phyloP scores from a whole-genome alignment of 2,888 invertebrate species.

The Aromia moschata region DNA sequence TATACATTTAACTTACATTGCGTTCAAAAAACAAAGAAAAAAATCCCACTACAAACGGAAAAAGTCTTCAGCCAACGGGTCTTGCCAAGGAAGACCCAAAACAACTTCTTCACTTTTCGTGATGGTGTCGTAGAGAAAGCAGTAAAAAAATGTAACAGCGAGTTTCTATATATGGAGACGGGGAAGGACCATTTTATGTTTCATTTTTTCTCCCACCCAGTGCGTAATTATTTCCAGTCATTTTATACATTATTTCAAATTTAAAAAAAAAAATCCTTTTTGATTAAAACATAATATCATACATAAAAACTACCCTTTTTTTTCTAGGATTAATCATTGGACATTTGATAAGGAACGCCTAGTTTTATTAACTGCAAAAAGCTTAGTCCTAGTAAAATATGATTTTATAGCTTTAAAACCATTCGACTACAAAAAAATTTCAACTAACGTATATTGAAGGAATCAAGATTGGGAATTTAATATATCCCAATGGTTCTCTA shows the following conservation, averaged over 20 bases:
- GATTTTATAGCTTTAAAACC: slow-evolving; percentile 85
- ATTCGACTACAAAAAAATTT: slow-evolving; percentile 75
- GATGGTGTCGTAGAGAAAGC: slow-evolving; percentile 79
- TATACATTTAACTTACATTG: slow-evolving; percentile 50
- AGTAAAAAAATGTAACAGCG: slow-evolving; percentile 74
- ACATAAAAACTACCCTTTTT: not conserved
- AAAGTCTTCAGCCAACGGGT: slow-evolving; percentile 44
- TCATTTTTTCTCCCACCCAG: too few species aligned
- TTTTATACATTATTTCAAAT: not conserved
- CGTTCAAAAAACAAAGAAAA: slow-evolving; percentile 48
- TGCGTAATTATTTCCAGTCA: slow-evolving; percentile 62
- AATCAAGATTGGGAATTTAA: slow-evolving; percentile 78
- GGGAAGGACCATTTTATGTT: too few species aligned
- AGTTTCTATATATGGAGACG: slow-evolving; percentile 70
- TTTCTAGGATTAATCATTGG: slow-evolving; percentile 84
- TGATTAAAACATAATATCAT: not conserved
- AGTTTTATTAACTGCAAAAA: slow-evolving; percentile 76
- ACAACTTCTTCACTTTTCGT: slow-evolving; percentile 77
- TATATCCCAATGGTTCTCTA: slow-evolving; percentile 82
- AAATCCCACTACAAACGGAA: slow-evolving; percentile 39
- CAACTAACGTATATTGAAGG: slow-evolving; percentile 76
- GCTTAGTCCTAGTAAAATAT: slow-evolving; percentile 80
- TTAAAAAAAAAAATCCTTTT: not conserved
- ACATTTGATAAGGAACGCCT: slow-evolving; percentile 86
- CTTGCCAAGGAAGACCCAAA: slow-evolving; percentile 66